Conservation (phyloP, 1,140 invertebrate species). For the Aphelenchoides besseyi region DNA sequence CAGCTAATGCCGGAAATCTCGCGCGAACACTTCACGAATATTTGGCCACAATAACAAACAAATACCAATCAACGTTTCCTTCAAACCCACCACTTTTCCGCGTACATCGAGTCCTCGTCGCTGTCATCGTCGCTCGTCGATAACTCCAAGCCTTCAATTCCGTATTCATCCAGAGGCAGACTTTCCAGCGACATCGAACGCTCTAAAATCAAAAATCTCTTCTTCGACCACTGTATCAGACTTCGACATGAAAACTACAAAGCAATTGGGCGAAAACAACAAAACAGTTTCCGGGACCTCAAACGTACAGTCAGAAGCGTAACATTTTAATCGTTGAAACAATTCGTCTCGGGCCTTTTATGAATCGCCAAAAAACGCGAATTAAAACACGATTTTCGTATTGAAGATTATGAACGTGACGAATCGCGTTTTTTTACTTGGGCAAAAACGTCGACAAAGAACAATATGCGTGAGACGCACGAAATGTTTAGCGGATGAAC, state of each 20-base stretch:
- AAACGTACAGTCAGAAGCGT: too few species aligned
- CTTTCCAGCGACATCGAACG: conserved; percentile 11
- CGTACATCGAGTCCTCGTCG: conserved; percentile 7
- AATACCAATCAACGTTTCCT: not conserved
- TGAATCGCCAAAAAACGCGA: too few species aligned
- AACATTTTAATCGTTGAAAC: too few species aligned
- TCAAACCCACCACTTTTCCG: conserved; percentile 17
- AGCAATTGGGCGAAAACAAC: not conserved
- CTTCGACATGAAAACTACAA: not conserved
- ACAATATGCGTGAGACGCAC: too few species aligned
- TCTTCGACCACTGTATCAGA: too few species aligned
- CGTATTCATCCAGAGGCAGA: conserved; percentile 11
- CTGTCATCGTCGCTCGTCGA: conserved; percentile 10
- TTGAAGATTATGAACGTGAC: not conserved
- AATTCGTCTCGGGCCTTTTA: too few species aligned
- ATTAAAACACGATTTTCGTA: not conserved
- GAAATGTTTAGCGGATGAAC: not conserved
- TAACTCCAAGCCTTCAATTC: not conserved
- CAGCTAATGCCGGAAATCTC: not conserved
- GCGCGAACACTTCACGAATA: conserved; percentile 1
- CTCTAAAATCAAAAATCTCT: not conserved
- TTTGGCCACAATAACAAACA: not conserved
- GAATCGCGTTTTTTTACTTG: not conserved
- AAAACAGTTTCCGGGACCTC: conserved; percentile 1
- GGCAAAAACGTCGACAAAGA: too few species aligned